Evolutionary conservation across 2,113 vertebrate genomes (phyloP).

Genomic region (Cephalophus harveyi): DNA sequence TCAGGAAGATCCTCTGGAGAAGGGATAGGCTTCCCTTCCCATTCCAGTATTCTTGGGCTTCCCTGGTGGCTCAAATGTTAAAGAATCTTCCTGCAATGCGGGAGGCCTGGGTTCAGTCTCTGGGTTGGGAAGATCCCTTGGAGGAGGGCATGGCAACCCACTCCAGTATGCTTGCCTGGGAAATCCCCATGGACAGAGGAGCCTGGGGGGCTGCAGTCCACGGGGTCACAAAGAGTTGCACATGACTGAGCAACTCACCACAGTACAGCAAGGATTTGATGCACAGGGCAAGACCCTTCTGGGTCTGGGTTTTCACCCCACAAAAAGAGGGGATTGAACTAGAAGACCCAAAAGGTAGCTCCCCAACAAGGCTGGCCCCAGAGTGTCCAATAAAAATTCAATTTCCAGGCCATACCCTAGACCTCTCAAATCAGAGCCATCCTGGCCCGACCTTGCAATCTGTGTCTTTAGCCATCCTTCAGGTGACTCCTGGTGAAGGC

Average conservation of each 20-base stretch:
- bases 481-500: background rate
- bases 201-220: background rate
- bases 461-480: background rate
- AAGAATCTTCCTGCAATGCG: background rate
- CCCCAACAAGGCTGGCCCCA: background rate
- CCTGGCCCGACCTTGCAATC: background rate
- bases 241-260: background rate
- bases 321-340: background rate
- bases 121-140: background rate
- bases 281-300: background rate
- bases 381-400: background rate
- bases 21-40: background rate
- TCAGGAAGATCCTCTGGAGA: background rate
- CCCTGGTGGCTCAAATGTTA: background rate
- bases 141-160: background rate
- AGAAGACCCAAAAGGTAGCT: background rate
- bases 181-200: background rate
- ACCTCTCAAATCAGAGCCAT: background rate
- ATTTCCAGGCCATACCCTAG: background rate
- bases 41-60: background rate
- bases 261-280: background rate
- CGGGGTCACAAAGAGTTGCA: background rate
- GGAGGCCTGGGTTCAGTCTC: background rate
- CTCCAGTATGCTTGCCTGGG: background rate
- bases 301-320: background rate